phyloP scores from a whole-genome alignment of 2,113 vertebrate species.

The Rhinoptilus africanus region DNA sequence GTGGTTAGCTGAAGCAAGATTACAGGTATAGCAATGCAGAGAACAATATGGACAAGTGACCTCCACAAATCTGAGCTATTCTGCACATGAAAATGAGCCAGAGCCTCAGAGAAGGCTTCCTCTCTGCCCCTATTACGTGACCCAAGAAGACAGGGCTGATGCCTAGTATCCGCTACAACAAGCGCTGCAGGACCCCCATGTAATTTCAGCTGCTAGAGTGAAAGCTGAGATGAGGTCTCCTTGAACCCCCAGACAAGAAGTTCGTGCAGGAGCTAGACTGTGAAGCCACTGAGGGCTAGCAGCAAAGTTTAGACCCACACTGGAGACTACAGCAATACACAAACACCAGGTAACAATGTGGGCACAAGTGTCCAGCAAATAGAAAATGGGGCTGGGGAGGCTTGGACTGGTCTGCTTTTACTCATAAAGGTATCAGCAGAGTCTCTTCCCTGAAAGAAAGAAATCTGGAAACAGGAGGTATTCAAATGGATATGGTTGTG shows the following conservation, averaged over 20 bases:
- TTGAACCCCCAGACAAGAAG: background rate
- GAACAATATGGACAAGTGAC: background rate
- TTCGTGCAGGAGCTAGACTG: background rate
- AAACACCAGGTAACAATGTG: background rate
- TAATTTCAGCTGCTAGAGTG: background rate
- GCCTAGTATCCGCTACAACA: background rate
- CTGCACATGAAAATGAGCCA: background rate
- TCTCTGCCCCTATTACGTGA: background rate
- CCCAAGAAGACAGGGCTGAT: accelerated
- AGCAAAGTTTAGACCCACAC: background rate
- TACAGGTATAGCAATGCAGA: background rate
- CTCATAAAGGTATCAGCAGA: background rate
- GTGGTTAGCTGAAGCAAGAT: background rate
- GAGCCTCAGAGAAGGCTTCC: background rate
- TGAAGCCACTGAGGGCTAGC: background rate
- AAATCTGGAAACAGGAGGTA: background rate
- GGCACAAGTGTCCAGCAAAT: background rate
- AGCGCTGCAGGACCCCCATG: background rate
- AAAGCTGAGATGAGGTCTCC: background rate
- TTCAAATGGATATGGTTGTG: background rate
- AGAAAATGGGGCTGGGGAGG: background rate
- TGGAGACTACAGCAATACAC: background rate
- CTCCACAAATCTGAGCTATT: background rate
- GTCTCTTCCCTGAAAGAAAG: background rate
- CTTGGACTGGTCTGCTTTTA: background rate